Percentiles rank a stretch among this genome's conserved stretches.
These are phyloP conservation scores for Drosophila kepulauana DNA, from an alignment of 1,140 invertebrate species.

Conservation along the genomic window DNA sequence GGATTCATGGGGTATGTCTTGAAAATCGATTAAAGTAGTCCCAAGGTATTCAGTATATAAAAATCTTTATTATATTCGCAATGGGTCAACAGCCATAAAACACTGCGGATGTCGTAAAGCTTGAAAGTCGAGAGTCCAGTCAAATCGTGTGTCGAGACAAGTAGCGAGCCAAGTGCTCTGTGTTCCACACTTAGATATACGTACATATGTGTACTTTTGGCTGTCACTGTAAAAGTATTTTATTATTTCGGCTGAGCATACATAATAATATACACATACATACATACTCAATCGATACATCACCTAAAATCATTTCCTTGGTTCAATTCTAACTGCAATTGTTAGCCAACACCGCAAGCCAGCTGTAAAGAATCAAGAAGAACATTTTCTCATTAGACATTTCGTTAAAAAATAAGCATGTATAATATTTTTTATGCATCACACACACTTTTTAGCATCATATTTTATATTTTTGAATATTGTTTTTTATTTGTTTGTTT, in stretches of 20 bases:
- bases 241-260: slow-evolving; percentile 40
- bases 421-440: slow-evolving; percentile 65
- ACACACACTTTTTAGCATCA: slow-evolving; percentile 60
- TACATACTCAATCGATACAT: slow-evolving; percentile 43
- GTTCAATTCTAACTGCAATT: slow-evolving; percentile 71
- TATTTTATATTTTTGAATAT: slow-evolving; percentile 78
- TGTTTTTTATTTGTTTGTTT: slow-evolving; percentile 80
- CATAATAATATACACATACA: not conserved
- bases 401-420: slow-evolving; percentile 47
- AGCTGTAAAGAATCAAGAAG: slow-evolving; percentile 11
- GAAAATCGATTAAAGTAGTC: too few species aligned
- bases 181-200: too few species aligned
- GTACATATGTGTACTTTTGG: slow-evolving; percentile 49
- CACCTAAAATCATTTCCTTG: slow-evolving; percentile 75
- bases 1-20: too few species aligned
- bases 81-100: slow-evolving; percentile 42
- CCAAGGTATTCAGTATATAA: slow-evolving; percentile 1
- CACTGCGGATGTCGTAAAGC: slow-evolving; percentile 80
- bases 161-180: too few species aligned
- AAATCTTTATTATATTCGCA: slow-evolving; percentile 35
- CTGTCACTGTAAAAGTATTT: slow-evolving; percentile 54
- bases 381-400: slow-evolving; percentile 44
- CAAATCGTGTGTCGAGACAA: too few species aligned
- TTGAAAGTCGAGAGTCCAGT: slow-evolving; percentile 25
- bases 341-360: slow-evolving; percentile 19